These are phyloP conservation scores for Salarias fasciatus DNA, from an alignment of 2,797 vertebrate genomes.

Conservation along the genomic window DNA sequence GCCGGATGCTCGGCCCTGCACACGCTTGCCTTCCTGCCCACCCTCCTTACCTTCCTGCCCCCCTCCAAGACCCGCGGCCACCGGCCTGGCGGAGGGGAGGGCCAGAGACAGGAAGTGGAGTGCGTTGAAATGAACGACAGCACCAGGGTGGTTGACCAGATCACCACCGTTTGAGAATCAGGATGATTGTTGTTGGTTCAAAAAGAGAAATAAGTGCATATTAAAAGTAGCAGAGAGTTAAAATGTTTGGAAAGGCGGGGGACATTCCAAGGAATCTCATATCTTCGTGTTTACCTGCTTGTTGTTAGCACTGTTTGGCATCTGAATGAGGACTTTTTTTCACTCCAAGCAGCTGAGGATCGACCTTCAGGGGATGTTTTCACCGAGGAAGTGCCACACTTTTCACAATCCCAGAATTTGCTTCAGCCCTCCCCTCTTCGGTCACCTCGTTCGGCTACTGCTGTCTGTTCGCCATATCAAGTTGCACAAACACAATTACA, in stretches of 20 bases:
- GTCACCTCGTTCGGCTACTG: too few relatives aligned
- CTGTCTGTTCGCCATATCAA: constrained; percentile 51
- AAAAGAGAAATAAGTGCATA: constrained; percentile 9
- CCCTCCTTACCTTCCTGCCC: constrained; percentile 97
- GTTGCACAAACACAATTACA: constrained; percentile 55
- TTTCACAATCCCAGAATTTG: constrained; percentile 34
- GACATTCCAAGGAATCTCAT: constrained; percentile 32
- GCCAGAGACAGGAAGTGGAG: constrained; percentile 93
- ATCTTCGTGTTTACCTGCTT: constrained; percentile 62
- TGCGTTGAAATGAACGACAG: constrained; percentile 99
- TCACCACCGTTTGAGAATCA: constrained; percentile 92
- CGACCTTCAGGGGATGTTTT: constrained; percentile 13
- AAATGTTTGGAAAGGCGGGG: too few relatives aligned
- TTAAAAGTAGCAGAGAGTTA: constrained; percentile 9
- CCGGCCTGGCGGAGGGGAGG: constrained; percentile 84
- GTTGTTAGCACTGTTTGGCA: constrained; percentile 49
- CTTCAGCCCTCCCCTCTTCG: constrained; percentile 65
- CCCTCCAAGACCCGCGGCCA: constrained; percentile 93
- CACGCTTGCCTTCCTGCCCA: constrained; percentile 97
- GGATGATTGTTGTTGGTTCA: constrained; percentile 3
- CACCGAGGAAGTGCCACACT: constrained; percentile 35
- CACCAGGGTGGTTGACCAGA: constrained; percentile 97
- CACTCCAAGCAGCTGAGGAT: constrained; percentile 24
- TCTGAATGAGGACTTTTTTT: constrained; percentile 40
- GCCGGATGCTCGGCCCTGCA: constrained; percentile 97